Evolutionary conservation across 2,888 invertebrate species (phyloP), one percentile per base, ranked within the genome.

Genomic region (Candidula unifasciata): DNA sequence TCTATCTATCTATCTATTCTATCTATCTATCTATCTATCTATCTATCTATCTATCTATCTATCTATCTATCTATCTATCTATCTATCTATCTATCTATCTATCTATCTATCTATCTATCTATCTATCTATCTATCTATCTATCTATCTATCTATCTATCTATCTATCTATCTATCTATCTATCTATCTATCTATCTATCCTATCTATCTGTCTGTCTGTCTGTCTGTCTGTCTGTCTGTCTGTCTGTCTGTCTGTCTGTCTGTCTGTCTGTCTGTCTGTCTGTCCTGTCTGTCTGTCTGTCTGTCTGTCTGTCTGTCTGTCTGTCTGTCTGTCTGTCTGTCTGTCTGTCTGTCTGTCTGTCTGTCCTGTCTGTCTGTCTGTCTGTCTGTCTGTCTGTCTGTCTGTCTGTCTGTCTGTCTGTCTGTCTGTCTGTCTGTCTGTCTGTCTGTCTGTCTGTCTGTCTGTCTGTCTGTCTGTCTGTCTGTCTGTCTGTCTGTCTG

Each of bases 1-100:
- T 69, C 69, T 69, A n/a, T 69, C 69, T 69, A n/a, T 69, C 69
- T 69, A 16, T 60, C 60, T 60, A 16, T 60, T 60, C 60, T 60
- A n/a, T n/a, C 1, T 44, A 16, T 60, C 60, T 60, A 16, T 60
- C 60, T 60, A 16, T 60, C 60, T 60, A 16, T 60, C 60, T 60
- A 16, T 69, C 69, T 69, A n/a, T 69, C 69, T 69, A 16, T 60
- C 60, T 60, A 16, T 60, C 60, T 60, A 16, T 60, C 60, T 60
- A n/a, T n/a, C 1, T 44, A 16, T 60, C 60, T 60, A 16, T 60
- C 60, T 60, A 16, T 60, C 60, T 60, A 16, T 60, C 60, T 60
- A 16, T 60, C 60, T 60, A 16, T 60, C 60, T 16, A 16, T 60
- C 60, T 16, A 16, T 60, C 60, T 16, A 18, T 60, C 60, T 16